These are phyloP conservation scores for Coptodon bakossiorum DNA, from an alignment of 2,113 vertebrate species.

Conservation along the genomic window DNA sequence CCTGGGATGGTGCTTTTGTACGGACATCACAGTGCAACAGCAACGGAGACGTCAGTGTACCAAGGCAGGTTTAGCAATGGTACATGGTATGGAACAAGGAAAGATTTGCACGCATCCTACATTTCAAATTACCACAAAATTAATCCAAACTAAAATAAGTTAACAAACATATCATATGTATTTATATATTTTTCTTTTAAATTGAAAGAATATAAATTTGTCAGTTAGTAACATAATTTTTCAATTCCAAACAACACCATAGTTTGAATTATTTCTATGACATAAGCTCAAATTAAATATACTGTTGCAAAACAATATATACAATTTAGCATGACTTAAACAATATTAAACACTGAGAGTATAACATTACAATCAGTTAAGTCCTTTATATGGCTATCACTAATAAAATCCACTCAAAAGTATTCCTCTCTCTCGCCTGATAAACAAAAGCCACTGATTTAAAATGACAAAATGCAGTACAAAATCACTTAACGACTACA, in stretches of 20 bases:
- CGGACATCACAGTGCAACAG: not conserved
- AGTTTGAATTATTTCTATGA: not conserved
- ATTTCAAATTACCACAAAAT: not conserved
- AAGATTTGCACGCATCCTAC: not conserved
- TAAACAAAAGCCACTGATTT: not conserved
- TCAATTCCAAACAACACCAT: not conserved
- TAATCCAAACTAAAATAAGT: not conserved
- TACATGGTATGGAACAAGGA: not conserved
- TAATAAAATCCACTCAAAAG: not conserved
- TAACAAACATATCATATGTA: not conserved
- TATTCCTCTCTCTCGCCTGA: not conserved
- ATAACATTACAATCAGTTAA: not conserved
- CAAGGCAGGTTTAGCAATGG: not conserved
- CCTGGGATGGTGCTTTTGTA: not conserved
- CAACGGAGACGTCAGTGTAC: not conserved
- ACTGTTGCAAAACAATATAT: not conserved
- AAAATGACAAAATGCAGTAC: not conserved
- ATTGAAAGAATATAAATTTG: not conserved
- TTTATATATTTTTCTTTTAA: not conserved
- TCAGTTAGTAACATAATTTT: not conserved
- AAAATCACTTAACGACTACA: not conserved
- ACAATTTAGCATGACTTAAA: not conserved
- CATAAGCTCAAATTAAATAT: not conserved
- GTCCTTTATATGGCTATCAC: not conserved
- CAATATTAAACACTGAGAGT: not conserved